Percentiles rank a stretch among this genome's conserved stretches.
These are phyloP conservation scores for Pinna nobilis DNA, from an alignment of 1,140 invertebrate species.

Conservation along the genomic window DNA sequence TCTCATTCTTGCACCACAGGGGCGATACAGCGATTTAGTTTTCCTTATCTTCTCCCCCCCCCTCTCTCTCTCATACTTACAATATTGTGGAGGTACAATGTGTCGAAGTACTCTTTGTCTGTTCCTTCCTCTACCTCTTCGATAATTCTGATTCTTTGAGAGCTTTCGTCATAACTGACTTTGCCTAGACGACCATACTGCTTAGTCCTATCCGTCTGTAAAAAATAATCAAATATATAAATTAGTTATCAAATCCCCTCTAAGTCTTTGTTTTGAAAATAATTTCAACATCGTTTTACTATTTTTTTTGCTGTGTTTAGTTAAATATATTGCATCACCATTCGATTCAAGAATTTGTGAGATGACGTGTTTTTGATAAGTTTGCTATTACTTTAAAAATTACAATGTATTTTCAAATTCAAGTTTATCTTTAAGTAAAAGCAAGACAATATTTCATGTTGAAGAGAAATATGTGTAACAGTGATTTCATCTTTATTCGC, in stretches of 20 bases:
- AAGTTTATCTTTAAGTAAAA: no score
- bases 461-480: no score
- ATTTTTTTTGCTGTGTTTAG: neutral
- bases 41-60: no score
- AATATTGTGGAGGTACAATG: constrained; percentile 63
- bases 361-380: neutral
- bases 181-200: constrained; percentile 22
- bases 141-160: constrained; percentile 31
- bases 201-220: constrained; percentile 46
- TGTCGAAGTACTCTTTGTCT: constrained; percentile 58
- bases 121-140: constrained; percentile 31
- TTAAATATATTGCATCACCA: neutral
- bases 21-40: no score
- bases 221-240: constrained; percentile 10
- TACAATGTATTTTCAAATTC: no score
- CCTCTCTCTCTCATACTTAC: no score
- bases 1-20: no score
- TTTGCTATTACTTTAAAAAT: neutral
- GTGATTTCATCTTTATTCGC: no score
- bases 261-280: no score
- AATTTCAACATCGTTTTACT: no score
- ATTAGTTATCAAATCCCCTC: no score
- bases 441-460: no score
- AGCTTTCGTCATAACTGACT: constrained; percentile 39
- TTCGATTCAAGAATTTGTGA: neutral